Conservation (phyloP, 2,888 invertebrate species). For the Leucophora obtusa region DNA sequence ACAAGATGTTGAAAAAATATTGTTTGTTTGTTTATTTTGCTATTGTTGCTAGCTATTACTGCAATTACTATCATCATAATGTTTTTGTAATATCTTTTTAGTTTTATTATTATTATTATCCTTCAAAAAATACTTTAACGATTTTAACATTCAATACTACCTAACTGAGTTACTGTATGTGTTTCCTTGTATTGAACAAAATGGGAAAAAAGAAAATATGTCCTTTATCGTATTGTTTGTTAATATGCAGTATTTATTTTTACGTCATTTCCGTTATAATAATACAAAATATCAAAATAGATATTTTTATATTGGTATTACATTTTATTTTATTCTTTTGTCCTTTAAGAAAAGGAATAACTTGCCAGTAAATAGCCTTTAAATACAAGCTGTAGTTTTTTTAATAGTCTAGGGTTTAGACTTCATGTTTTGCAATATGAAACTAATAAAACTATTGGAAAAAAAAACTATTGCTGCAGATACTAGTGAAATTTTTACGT, state of each 20-base stretch:
- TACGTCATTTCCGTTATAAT: constrained; percentile 60
- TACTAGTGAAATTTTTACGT: too few relatives aligned
- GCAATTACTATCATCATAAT: neutral
- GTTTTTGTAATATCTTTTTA: neutral
- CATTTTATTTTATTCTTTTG: constrained; percentile 1
- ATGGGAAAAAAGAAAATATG: neutral
- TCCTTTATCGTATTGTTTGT: constrained; percentile 33
- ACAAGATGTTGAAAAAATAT: too few relatives aligned
- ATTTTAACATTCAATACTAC: constrained; percentile 20
- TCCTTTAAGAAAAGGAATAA: constrained; percentile 12
- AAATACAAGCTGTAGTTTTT: constrained; percentile 11
- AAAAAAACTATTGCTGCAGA: too few relatives aligned
- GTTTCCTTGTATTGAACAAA: neutral
- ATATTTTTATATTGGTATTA: constrained; percentile 16
- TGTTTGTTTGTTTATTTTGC: too few relatives aligned
- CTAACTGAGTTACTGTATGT: neutral
- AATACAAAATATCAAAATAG: constrained; percentile 55
- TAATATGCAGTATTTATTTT: constrained; percentile 53
- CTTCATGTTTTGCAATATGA: neutral
- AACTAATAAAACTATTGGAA: too few relatives aligned
- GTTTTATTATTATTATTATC: neutral
- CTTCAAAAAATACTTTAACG: constrained; percentile 40
- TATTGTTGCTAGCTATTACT: too few relatives aligned
- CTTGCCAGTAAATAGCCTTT: constrained; percentile 49
- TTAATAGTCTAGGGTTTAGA: neutral